Percentiles rank a stretch among this genome's conserved stretches.
phyloP scores from a whole-genome alignment of 2,113 vertebrate genomes.

The Sisor rabdophorus region DNA sequence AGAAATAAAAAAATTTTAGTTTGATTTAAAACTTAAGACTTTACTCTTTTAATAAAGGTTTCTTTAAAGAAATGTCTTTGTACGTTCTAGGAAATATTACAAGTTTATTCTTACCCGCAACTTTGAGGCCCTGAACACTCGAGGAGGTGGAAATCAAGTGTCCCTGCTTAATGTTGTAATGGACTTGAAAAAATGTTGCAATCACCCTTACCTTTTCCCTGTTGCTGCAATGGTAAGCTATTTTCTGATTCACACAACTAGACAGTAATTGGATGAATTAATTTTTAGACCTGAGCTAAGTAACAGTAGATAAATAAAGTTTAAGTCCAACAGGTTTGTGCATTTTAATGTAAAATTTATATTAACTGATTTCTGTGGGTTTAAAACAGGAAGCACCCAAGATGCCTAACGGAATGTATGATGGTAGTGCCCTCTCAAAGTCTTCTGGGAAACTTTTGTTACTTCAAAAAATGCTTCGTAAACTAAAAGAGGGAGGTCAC shows the following conservation, averaged over 20 bases:
- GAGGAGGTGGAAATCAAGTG: conserved; percentile 93
- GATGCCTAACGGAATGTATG: conserved; percentile 98
- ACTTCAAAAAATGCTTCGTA: conserved; percentile 94
- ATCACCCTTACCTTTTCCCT: conserved; percentile 97
- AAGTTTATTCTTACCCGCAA: conserved; percentile 97
- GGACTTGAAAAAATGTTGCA: conserved; percentile 99
- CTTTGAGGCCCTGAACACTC: conserved; percentile 93
- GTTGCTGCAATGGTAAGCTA: conserved; percentile 86
- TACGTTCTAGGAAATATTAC: conserved; percentile 85
- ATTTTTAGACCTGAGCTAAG: background rate
- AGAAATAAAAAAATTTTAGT: background rate
- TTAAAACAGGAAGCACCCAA: conserved; percentile 88
- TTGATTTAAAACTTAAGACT: background rate
- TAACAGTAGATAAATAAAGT: background rate
- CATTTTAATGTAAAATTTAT: background rate
- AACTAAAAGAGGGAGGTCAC: conserved; percentile 91
- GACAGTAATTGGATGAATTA: background rate
- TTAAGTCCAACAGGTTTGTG: too few relatives aligned
- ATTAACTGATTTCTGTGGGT: background rate
- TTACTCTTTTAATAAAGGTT: background rate
- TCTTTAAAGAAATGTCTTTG: background rate
- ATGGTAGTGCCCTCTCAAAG: conserved; percentile 86
- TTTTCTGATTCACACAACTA: background rate
- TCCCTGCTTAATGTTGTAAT: conserved; percentile 96
- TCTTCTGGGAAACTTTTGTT: conserved; percentile 86